Evolutionary conservation across 2,888 invertebrate species (phyloP).

Genomic region (Criorhina ranunculi): DNA sequence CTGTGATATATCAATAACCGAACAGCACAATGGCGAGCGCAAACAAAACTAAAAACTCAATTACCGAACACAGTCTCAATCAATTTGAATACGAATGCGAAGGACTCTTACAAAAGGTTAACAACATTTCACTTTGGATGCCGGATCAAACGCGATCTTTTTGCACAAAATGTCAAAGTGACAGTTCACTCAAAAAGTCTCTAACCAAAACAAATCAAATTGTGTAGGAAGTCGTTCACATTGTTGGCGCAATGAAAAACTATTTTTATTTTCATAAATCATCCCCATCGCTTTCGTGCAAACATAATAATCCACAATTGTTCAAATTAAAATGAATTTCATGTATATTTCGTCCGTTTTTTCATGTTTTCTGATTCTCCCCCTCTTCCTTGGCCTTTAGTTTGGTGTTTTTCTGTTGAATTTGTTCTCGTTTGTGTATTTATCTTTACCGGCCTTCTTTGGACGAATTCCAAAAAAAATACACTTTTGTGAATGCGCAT

Average conservation of each 20-base stretch:
- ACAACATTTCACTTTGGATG: slow-evolving; percentile 37
- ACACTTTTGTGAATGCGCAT: no score
- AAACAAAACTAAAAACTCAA: background rate
- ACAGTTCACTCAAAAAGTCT: no score
- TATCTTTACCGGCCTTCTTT: slow-evolving; percentile 24
- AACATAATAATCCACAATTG: slow-evolving; percentile 7
- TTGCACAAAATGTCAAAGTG: no score
- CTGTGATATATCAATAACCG: slow-evolving; percentile 45
- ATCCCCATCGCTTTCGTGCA: background rate
- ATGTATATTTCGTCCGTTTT: slow-evolving; percentile 14
- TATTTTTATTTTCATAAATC: slow-evolving; percentile 9
- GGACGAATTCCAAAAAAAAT: slow-evolving; percentile 34
- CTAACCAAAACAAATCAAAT: no score
- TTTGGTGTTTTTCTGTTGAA: background rate
- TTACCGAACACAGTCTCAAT: background rate
- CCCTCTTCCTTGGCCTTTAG: slow-evolving; percentile 30
- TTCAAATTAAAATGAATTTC: slow-evolving; percentile 30
- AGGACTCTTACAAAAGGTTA: slow-evolving; percentile 24
- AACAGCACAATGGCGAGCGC: background rate
- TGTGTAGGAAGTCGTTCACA: no score
- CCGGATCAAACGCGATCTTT: slow-evolving; percentile 1
- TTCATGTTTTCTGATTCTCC: slow-evolving; percentile 2
- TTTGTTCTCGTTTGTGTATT: slow-evolving; percentile 4
- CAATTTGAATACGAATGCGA: background rate
- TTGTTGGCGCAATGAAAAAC: background rate